Conservation (phyloP, 2,797 vertebrate genomes). For the Euphonia xanthogaster region DNA sequence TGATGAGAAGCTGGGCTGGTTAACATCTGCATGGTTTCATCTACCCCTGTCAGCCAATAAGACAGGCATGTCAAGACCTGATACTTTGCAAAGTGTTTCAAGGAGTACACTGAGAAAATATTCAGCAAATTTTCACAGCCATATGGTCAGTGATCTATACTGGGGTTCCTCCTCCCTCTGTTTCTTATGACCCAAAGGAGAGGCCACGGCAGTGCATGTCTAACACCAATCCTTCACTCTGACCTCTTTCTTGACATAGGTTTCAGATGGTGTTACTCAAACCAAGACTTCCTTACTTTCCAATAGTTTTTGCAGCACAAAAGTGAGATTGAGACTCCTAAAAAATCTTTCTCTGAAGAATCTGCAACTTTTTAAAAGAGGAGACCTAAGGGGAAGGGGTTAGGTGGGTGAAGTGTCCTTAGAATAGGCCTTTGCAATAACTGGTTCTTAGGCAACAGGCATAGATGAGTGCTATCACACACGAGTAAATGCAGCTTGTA, state of each 20-base stretch:
- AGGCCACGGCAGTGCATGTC: accelerated
- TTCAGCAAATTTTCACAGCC: background rate
- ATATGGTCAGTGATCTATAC: background rate
- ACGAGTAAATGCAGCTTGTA: conserved; percentile 9
- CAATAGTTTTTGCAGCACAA: background rate
- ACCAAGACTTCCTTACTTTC: background rate
- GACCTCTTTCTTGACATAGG: background rate
- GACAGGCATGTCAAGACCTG: background rate
- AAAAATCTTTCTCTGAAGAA: background rate
- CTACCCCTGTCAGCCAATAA: background rate
- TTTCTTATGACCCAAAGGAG: background rate
- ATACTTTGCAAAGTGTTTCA: background rate
- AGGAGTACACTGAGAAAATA: background rate
- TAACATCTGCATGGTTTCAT: background rate
- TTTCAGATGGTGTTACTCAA: background rate
- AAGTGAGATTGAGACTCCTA: background rate
- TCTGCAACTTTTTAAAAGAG: background rate
- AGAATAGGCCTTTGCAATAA: background rate
- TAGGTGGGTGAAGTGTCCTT: background rate
- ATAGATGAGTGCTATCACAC: background rate
- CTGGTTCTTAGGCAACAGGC: background rate
- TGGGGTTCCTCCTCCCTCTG: background rate
- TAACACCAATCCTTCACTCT: background rate
- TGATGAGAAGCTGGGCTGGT: background rate
- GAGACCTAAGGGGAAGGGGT: background rate